Percentiles rank a stretch among this genome's conserved stretches.
Conservation (phyloP, 2,113 vertebrate genomes). For the Oreotrochilus melanogaster region DNA sequence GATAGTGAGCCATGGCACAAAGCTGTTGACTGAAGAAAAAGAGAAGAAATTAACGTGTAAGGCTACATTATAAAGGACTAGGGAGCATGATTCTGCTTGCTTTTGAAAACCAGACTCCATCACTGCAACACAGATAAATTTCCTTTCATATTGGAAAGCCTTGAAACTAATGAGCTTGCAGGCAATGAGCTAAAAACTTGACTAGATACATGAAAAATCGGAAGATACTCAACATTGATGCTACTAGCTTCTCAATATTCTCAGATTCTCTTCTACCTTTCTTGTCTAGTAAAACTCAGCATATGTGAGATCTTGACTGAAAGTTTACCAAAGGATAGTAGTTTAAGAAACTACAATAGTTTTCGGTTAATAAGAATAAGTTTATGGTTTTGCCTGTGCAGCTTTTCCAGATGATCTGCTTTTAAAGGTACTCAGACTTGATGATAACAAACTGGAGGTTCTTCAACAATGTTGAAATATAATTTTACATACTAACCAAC, state of each 20-base stretch:
- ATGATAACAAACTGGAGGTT: slow-evolving; percentile 67
- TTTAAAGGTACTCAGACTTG: neutral
- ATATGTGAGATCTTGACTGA: slow-evolving; percentile 63
- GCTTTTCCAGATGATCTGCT: slow-evolving; percentile 55
- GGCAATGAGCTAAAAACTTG: slow-evolving; percentile 56
- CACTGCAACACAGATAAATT: slow-evolving; percentile 61
- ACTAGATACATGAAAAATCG: slow-evolving; percentile 59
- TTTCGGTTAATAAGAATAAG: slow-evolving; percentile 70
- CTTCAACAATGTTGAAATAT: no score
- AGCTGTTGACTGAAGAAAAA: no score
- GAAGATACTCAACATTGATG: slow-evolving; percentile 52
- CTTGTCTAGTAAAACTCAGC: slow-evolving; percentile 62
- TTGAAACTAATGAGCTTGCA: slow-evolving; percentile 58
- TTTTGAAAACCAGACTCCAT: slow-evolving; percentile 41
- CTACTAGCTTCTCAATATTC: slow-evolving; percentile 63
- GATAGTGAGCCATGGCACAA: no score
- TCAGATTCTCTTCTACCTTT: slow-evolving; percentile 63
- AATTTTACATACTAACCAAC: no score
- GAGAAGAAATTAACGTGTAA: no score
- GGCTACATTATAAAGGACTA: no score
- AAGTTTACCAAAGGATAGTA: no score
- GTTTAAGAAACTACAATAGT: neutral
- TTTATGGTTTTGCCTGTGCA: slow-evolving; percentile 72
- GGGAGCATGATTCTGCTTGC: neutral
- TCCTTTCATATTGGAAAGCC: slow-evolving; percentile 48